A percentile compares a stretch with the other conserved stretches of the same genome.
These are phyloP conservation scores for Drosophila punjabiensis DNA, from an alignment of 1,140 invertebrate species.

Conservation along the genomic window DNA sequence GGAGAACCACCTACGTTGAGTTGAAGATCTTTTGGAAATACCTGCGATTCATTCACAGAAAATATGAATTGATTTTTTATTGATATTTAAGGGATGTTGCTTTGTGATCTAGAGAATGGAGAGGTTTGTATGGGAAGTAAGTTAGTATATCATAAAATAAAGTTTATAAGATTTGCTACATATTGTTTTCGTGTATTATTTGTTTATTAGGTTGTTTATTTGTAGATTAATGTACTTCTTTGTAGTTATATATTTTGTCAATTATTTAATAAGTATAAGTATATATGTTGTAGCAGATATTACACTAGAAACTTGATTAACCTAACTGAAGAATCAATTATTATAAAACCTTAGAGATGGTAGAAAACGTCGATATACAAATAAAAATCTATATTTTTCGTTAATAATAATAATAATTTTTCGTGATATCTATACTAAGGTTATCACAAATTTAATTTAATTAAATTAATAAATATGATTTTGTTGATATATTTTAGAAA, in stretches of 20 bases:
- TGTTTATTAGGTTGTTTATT: background rate
- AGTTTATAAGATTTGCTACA: background rate
- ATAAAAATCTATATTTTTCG: no score
- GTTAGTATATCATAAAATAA: background rate
- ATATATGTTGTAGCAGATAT: no score
- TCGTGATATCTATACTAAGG: no score
- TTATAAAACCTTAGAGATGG: no score
- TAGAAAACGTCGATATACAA: no score
- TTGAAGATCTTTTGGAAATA: constrained; percentile 8
- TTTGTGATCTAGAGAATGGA: background rate
- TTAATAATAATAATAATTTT: no score
- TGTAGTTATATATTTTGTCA: background rate
- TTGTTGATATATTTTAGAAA: no score
- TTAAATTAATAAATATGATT: no score
- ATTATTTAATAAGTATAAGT: background rate
- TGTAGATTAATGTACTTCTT: background rate
- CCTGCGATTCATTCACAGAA: constrained; percentile 27
- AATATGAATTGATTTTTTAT: constrained; percentile 15
- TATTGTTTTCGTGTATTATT: no score
- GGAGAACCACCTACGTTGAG: constrained; percentile 21
- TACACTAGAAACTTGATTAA: no score
- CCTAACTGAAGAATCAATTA: no score
- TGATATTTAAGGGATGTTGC: background rate
- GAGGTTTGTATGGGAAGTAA: background rate
- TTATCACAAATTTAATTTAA: no score